Evolutionary conservation across 2,113 vertebrate species (phyloP), one percentile per base, ranked within the genome.

Genomic region (Himantopus leucocephalus): DNA sequence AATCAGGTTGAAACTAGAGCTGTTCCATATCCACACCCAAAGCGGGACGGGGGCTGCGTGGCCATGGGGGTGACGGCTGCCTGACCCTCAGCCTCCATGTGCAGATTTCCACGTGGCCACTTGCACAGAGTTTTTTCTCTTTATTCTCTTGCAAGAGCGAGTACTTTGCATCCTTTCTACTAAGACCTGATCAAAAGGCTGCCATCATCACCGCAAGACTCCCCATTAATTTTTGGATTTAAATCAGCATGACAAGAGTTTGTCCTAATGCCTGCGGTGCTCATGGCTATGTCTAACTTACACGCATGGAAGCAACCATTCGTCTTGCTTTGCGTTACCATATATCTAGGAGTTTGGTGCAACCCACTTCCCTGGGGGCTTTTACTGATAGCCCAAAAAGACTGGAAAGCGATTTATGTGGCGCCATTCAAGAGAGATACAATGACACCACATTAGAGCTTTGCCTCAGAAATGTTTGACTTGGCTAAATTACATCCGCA

Each of bases 41-140:
- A 14, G 12, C 20, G 53, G 15, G 34, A 10, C 0, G 0, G 13
- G 37, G n/a, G 18, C 0, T 34, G 17, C 3, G 5, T 2, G 58
- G 37, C 0, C 4, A 30, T 4, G 50, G 2, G 3, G 24, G 10
- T 6, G 45, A 68, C n/a, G 26, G 23, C 26, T 62, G 18, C 5
- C n/a, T 34, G 3, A 4, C 30, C 59, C 53, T 63, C 21, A 3
- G 50, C 2, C 32, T 70, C 23, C 26, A 8, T 0, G 0, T 12
- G 18, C 79, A 71, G 18, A 37, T 32, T n/a, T 48, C 24, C 62
- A 50, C 2, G 0, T 0, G 17, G 37, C 8, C 45, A 29, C 24
- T 16, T 4, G 29, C 48, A 34, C 7, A 4, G 52, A 43, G 24
- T 32, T 82, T 62, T 32, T 73, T 58, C 29, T 50, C 41, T 52